These are phyloP conservation scores for Julus scanicus DNA, from an alignment of 2,888 invertebrate genomes.

Conservation along the genomic window DNA sequence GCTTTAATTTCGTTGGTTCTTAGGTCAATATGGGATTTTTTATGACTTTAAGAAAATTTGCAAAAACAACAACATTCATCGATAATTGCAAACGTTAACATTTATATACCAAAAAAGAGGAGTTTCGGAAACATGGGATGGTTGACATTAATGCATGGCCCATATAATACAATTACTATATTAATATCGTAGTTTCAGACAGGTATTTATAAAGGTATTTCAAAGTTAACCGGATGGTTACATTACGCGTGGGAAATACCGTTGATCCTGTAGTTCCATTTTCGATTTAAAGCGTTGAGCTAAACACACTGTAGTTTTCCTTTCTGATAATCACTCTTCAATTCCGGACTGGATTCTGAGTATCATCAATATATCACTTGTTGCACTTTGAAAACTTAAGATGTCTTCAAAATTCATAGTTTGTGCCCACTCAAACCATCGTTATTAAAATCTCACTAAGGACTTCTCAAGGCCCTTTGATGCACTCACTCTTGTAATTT, in stretches of 20 bases:
- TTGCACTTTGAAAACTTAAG: background rate
- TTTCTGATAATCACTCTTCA: background rate
- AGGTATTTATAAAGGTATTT: too few species aligned
- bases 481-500: background rate
- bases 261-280: background rate
- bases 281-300: background rate
- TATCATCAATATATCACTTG: background rate
- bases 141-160: background rate
- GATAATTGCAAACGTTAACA: constrained; percentile 17
- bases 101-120: constrained; percentile 6
- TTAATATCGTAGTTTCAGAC: background rate
- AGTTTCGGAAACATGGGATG: background rate
- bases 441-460: background rate
- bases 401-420: background rate
- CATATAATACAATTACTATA: constrained; percentile 27
- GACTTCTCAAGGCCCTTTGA: constrained; percentile 3
- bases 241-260: background rate
- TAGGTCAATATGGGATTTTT: background rate
- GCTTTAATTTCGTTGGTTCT: background rate
- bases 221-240: background rate
- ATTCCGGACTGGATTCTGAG: background rate
- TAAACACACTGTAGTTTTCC: background rate
- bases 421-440: background rate
- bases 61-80: constrained; percentile 16
- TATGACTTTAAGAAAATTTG: background rate